These are phyloP conservation scores for cat (Felis catus) DNA, from an alignment of 2,113 vertebrate genomes.

Conservation along the genomic window F.catus_Fca126_mat1.0 CM031414.1:14875501-14876000, in stretches of 20 bases:
- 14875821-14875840: background rate
- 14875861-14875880: background rate
- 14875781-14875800: too few species aligned
- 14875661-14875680: background rate
- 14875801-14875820: too few species aligned
- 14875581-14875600: background rate
- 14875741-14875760: background rate
- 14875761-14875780: background rate
- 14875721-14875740: background rate
- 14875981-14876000: background rate
- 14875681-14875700: background rate
- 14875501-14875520: background rate
- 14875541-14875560: background rate
- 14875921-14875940: background rate
- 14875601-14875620: background rate
- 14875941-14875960: background rate
- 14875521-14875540: background rate
- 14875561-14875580: background rate
- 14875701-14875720: background rate
- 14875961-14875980: background rate
- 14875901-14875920: background rate
- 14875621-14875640: background rate
- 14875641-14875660: background rate
- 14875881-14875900: background rate
- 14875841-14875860: background rate